phyloP scores from a whole-genome alignment of 2,113 vertebrate species.

The Sisor rabdophorus region DNA sequence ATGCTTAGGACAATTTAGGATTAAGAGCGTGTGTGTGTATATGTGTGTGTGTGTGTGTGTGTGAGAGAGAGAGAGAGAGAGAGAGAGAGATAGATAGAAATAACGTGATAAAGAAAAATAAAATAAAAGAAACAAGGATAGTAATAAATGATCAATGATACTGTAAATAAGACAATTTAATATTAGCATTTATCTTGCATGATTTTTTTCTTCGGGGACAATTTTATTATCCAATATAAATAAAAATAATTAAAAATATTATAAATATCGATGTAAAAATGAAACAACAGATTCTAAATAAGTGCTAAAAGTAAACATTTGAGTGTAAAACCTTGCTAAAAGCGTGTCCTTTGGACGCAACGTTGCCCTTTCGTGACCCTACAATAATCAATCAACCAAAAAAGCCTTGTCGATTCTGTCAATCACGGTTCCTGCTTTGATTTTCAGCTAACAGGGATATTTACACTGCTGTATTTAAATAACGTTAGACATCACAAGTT shows the following conservation, averaged over 20 bases:
- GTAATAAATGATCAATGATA: too few relatives aligned
- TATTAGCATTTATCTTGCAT: neutral
- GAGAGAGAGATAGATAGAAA: too few relatives aligned
- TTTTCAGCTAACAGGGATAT: neutral
- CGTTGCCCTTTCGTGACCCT: constrained; percentile 27
- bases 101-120: neutral
- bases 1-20: constrained; percentile 61
- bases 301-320: neutral
- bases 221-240: neutral
- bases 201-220: neutral
- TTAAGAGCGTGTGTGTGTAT: constrained; percentile 55
- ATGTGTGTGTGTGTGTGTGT: constrained; percentile 51
- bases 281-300: too few relatives aligned
- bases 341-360: constrained; percentile 26
- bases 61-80: constrained; percentile 48
- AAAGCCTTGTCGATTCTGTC: constrained; percentile 33
- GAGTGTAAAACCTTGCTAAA: neutral
- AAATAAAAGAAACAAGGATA: neutral
- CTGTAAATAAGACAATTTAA: too few relatives aligned
- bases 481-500: neutral
- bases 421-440: constrained; percentile 19
- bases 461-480: neutral
- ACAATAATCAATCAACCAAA: constrained; percentile 44
- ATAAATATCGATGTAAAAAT: too few relatives aligned
- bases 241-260: too few relatives aligned